Percentiles rank a stretch among this genome's conserved stretches.
Evolutionary conservation across 2,888 invertebrate species (phyloP).

Genomic region (Mayetiola destructor): DNA sequence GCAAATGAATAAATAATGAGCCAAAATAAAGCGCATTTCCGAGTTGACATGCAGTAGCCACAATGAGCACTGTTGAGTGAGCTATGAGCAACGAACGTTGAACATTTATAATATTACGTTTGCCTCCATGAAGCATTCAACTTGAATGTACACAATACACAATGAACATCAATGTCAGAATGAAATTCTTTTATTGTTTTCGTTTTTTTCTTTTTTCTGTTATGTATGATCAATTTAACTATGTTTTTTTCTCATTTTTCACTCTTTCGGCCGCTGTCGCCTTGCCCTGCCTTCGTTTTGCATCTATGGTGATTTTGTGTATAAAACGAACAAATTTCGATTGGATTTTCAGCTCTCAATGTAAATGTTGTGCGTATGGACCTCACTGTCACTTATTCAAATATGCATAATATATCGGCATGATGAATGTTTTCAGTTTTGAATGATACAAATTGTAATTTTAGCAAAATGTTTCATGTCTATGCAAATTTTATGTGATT

Average conservation of each 20-base stretch:
- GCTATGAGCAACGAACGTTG: not conserved
- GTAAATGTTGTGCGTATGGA: too few relatives aligned
- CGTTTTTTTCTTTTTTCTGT: not conserved
- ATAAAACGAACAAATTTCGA: too few relatives aligned
- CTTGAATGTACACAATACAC: too few relatives aligned
- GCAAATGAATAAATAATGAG: conserved; percentile 11
- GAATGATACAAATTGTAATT: conserved; percentile 12
- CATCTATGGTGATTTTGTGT: not conserved
- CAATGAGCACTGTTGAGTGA: not conserved
- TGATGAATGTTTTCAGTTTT: too few relatives aligned
- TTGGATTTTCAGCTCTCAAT: too few relatives aligned
- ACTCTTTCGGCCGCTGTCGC: not conserved
- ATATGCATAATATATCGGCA: too few relatives aligned
- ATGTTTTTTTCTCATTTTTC: not conserved
- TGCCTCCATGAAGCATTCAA: too few relatives aligned
- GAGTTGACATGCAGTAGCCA: not conserved
- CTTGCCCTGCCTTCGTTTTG: not conserved
- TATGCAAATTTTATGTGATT: conserved; percentile 10
- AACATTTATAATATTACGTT: too few relatives aligned
- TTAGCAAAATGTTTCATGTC: not conserved
- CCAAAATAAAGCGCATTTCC: not conserved
- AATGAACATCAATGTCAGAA: not conserved
- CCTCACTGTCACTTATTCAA: too few relatives aligned
- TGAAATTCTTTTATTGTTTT: not conserved
- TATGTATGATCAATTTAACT: not conserved